A percentile compares a stretch with the other conserved stretches of the same genome.
Conservation (phyloP, 2,113 vertebrate species). For the Campylomormyrus numenius region DNA sequence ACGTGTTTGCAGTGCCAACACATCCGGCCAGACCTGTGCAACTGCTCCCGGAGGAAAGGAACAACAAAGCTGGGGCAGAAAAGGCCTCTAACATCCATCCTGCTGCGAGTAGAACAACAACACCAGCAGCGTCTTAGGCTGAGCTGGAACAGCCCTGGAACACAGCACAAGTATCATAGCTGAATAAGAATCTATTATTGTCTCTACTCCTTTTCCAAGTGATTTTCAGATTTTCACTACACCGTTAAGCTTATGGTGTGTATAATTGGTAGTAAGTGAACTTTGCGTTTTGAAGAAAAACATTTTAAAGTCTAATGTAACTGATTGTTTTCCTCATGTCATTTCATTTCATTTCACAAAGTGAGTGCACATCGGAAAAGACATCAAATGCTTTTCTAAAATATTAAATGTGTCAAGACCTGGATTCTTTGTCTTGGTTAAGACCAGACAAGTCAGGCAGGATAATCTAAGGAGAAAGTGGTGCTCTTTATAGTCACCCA, state of each 20-base stretch:
- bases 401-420: background rate
- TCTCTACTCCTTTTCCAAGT: background rate
- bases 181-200: background rate
- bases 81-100: background rate
- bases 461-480: background rate
- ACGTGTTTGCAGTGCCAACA: background rate
- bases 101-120: background rate
- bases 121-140: background rate
- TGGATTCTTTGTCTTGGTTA: background rate
- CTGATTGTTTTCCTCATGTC: background rate
- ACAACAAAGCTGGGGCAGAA: background rate
- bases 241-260: background rate
- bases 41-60: background rate
- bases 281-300: background rate
- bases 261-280: background rate
- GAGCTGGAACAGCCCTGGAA: background rate
- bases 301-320: background rate
- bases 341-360: background rate
- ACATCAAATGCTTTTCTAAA: background rate
- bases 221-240: background rate
- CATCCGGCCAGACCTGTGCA: background rate
- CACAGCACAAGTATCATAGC: background rate
- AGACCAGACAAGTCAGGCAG: background rate
- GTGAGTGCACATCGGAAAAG: background rate
- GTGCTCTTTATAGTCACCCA: background rate